Evolutionary conservation across 23 tunicate genomes (phyloP), one percentile per base, ranked within the genome.

Genomic region (Trididemnum miniatum): DNA sequence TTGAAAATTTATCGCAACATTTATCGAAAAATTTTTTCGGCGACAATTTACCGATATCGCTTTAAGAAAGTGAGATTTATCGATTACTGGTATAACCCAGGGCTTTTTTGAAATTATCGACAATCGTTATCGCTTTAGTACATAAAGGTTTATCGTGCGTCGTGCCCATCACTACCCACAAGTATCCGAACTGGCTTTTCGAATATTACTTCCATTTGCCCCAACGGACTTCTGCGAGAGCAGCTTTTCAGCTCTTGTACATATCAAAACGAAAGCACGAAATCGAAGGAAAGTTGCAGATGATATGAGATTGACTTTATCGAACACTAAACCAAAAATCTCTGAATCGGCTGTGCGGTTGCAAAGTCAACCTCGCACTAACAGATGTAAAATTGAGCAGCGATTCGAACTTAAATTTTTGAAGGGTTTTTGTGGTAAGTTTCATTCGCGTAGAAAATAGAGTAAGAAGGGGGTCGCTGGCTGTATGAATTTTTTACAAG

Each of bases 301-400:
- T 78, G 71, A 86, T 52, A 80, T 80, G 91, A 60, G 80, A 38
- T 59, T 86, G 75, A 79, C 85, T 35, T 59, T 86, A 31, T 86
- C 90, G 20, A 86, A 59, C 35, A 86, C 85, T 31, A 39, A 71
- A 80, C 80, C 91, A 50, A 63, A 50, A 57, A 71, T 80, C 77
- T 54, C 85, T 1, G 59, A 60, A 33, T 60, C 65, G 39, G 76
- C 63, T 29, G 23, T 23, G 63, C 63, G 57, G 76, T 31, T 81
- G 85, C 76, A 81, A 37, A 59, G 65, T 33, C 85, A 81, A 66
- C 65, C 65, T 20, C 59, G 27, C 25, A 38, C 1, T 73, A 39
- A 73, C 28, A 73, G 57, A 22, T 73, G 28, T 37, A n/a, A 37
- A n/a, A 37, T 73, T 73, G 31, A 69, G 39, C 37, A 30, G 75